Conservation (phyloP, 2,888 invertebrate genomes). For the Globia sparganii region DNA sequence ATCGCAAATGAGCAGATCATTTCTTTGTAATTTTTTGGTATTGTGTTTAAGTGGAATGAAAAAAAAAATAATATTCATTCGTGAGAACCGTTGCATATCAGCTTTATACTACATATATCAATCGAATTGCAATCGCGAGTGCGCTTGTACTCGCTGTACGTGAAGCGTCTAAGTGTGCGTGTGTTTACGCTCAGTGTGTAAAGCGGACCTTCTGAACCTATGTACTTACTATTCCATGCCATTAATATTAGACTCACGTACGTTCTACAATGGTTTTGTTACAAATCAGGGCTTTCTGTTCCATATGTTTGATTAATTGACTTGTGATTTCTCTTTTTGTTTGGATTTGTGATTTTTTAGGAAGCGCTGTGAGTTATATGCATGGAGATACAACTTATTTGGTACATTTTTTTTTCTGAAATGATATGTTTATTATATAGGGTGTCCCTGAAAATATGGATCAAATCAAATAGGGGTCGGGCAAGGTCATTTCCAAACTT, state of each 20-base stretch:
- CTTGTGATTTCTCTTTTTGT: slow-evolving; percentile 23
- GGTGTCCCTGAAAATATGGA: too few species aligned
- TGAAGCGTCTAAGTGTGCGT: not conserved
- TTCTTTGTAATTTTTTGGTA: too few species aligned
- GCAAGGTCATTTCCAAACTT: too few species aligned
- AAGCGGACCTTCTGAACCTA: slow-evolving; percentile 6
- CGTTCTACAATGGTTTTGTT: slow-evolving; percentile 28
- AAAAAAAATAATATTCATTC: too few species aligned
- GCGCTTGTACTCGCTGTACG: not conserved
- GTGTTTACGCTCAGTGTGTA: not conserved
- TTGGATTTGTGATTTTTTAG: slow-evolving; percentile 11
- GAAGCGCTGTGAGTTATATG: not conserved
- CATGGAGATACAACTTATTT: not conserved
- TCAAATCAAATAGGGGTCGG: too few species aligned
- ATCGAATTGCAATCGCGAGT: not conserved
- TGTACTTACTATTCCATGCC: not conserved
- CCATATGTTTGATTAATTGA: slow-evolving; percentile 39
- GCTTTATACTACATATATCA: too few species aligned
- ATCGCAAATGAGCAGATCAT: too few species aligned
- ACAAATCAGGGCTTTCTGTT: slow-evolving; percentile 28
- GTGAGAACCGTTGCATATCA: too few species aligned
- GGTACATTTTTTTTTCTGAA: too few species aligned
- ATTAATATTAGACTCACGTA: slow-evolving; percentile 55
- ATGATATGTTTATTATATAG: too few species aligned
- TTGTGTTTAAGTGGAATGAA: too few species aligned